Base-by-base conservation (phyloP, 2,888 invertebrate species). In the Eubasilissa splendida region DNA sequence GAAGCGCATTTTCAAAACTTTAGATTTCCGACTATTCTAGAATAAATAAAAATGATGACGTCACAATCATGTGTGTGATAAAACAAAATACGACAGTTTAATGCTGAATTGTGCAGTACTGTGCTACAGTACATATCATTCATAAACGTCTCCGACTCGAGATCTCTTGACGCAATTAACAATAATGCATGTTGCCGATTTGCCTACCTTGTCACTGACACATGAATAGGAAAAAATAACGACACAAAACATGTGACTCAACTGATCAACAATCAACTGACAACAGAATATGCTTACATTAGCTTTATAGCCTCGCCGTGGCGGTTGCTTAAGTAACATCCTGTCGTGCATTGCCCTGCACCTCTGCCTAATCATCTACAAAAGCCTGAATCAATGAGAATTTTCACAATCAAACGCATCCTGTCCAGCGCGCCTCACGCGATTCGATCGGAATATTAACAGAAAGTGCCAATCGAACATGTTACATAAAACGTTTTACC, bases 331-430 rank as follows among this genome's bases (percentile, higher is more conserved):
- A 10, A 50, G 68, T 68, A 68, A 68, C 50, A 68, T 68, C 68
- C 68, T 68, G 68, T 50, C n/a, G 50, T 50, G 14, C 42, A n/a
- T 50, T 4, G 50, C 50, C 68, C 31, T 12, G 63, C 63, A 22
- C 12, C 63, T 12, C 63, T 63, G 50, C 14, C 14, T 68, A 42
- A 68, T 68, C 68, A 68, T 68, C 42, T n/a, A 14, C 52, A 33
- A 14, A 68, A 68, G 68, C 42, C 68, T 68, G 68, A 7, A 68
- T 68, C 50, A 42, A n/a, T 14, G 50, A 33, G 50, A n/a, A n/a
- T 68, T 68, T 68, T 68, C 68, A 68, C 68, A 68, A 68, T 68
- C n/a, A 4, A 68, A 68, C n/a, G 52, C 68, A 68, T 68, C 68
- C 68, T 68, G 68, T 31, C 31, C 33, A 63, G 7, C 8, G 31